Evolutionary conservation across 2,113 vertebrate species (phyloP).

Genomic region (Channa maculata): DNA sequence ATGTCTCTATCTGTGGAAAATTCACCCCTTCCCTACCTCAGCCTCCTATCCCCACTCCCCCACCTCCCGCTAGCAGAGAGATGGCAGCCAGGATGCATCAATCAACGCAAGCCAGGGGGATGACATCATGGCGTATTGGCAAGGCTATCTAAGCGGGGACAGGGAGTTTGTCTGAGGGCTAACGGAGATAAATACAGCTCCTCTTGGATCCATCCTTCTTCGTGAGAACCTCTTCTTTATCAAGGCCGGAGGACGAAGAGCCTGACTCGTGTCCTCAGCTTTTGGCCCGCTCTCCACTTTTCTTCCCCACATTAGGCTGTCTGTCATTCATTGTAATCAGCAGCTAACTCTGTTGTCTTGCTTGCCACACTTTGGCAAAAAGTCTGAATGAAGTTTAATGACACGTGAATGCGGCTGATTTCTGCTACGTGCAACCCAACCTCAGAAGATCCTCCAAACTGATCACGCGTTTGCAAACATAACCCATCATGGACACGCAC

Average conservation of each 20-base stretch:
- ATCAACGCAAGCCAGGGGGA: constrained; percentile 78
- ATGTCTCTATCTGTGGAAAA: constrained; percentile 79
- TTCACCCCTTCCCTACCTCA: constrained; percentile 51
- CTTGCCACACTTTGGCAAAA: constrained; percentile 18
- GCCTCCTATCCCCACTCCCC: constrained; percentile 48
- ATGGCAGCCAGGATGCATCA: constrained; percentile 79
- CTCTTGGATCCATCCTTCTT: constrained; percentile 70
- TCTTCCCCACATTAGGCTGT: background rate
- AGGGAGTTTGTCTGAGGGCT: constrained; percentile 62
- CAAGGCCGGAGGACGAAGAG: constrained; percentile 34
- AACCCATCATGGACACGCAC: constrained; percentile 31
- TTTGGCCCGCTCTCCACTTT: constrained; percentile 25
- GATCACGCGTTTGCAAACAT: constrained; percentile 30
- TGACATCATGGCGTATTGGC: constrained; percentile 84
- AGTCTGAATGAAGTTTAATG: constrained; percentile 44
- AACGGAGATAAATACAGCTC: constrained; percentile 81
- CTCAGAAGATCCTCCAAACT: constrained; percentile 12
- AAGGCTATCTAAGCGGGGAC: constrained; percentile 79
- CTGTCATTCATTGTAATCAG: constrained; percentile 51
- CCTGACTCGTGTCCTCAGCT: constrained; percentile 48
- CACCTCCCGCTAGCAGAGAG: constrained; percentile 55
- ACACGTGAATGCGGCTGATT: constrained; percentile 14
- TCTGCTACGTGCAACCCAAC: constrained; percentile 16
- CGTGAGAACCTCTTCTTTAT: constrained; percentile 79
- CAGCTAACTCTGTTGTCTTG: background rate